Base-by-base conservation (phyloP, 2,888 invertebrate species). In the Nomada ferruginata region DNA sequence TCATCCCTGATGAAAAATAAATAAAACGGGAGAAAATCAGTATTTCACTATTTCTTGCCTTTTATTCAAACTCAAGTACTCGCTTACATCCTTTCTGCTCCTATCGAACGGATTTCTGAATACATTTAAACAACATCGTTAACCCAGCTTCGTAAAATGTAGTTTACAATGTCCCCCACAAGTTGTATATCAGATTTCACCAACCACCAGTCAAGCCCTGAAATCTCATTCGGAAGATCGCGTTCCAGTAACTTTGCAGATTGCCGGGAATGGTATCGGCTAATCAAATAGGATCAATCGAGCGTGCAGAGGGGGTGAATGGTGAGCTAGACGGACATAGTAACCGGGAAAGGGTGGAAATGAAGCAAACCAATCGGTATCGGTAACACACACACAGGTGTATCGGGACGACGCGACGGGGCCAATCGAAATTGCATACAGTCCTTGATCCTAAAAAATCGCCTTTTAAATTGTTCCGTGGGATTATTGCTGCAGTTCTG, bases 281-380 rank as follows among this genome's bases (percentile, higher is more conserved):
- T 73, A 73, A 77, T 77, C 74, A 66, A 66, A 61, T 50, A 42
- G 60, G 23, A 77, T 44, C 53, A 23, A 61, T 36, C 57, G 36
- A 52, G 29, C 60, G n/a, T 23, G 18, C 11, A 52, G 23, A 44
- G 57, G 55, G 72, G 55, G 68, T n/a, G 60, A 76, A 29, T 52
- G 63, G 50, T 29, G 68, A 3, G 11, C 50, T 2, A 44, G 23
- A 23, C 18, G 47, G 47, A 50, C n/a, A 74, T 59, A 36, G 73
- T 26, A 47, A 26, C 20, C 23, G 20, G 23, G 10, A 71, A 23
- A 23, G 36, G 82, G 72, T 66, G 72, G 53, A 84, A 83, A 77
- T 64, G 47, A 76, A 65, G 80, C 86, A 85, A 89, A 86, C 82
- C 83, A 89, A 90, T 90, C 66, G 44, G 79, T 78, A 85, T 79